Evolutionary conservation across 2,113 vertebrate species (phyloP).

Genomic region (Rhineura floridana): DNA sequence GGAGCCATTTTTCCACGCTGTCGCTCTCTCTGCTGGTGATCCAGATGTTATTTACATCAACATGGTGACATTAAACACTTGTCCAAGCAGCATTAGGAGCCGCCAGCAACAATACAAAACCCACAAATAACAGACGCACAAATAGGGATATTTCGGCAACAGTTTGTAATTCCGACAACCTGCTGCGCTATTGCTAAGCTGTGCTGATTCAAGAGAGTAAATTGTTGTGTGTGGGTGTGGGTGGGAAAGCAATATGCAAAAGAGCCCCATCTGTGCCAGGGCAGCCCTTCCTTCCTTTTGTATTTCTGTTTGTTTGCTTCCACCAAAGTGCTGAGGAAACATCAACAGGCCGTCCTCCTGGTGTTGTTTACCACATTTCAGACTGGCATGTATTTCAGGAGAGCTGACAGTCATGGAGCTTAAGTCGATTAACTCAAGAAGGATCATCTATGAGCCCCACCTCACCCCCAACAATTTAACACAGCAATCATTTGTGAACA

Average conservation of each 20-base stretch:
- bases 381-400: not conserved
- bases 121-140: constrained; percentile 61
- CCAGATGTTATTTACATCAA: constrained; percentile 68
- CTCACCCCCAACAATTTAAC: not conserved
- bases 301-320: constrained; percentile 14
- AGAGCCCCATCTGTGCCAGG: not conserved
- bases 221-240: constrained; percentile 45
- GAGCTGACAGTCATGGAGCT: not conserved
- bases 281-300: not conserved
- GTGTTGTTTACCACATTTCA: not conserved
- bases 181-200: constrained; percentile 69
- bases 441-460: too few relatives aligned
- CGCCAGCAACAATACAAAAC: constrained; percentile 64
- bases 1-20: constrained; percentile 51
- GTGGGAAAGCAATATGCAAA: not conserved
- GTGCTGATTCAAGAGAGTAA: constrained; percentile 72
- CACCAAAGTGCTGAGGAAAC: not conserved
- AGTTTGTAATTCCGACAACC: constrained; percentile 71
- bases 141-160: constrained; percentile 68
- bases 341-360: not conserved
- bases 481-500: not conserved
- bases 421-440: not conserved
- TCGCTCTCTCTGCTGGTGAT: constrained; percentile 61
- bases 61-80: constrained; percentile 64
- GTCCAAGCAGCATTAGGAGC: constrained; percentile 64